Conservation (phyloP, 2,888 invertebrate genomes). For the Clistopyga incitator region DNA sequence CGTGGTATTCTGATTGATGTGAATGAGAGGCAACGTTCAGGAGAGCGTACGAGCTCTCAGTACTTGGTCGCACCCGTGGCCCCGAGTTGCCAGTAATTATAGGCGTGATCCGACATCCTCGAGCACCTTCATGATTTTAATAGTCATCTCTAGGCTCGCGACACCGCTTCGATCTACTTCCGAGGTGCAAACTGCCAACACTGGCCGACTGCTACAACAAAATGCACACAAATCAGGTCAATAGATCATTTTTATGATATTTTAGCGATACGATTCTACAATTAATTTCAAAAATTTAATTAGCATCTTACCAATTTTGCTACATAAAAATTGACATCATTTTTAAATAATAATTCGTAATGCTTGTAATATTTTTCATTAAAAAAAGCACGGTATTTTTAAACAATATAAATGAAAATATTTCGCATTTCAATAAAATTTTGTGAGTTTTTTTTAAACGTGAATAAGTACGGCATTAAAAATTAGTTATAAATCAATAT, state of each 20-base stretch:
- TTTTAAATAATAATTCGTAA: background rate
- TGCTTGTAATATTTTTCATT: background rate
- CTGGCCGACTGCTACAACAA: background rate
- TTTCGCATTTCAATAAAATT: too few relatives aligned
- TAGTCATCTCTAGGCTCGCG: background rate
- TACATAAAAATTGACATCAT: background rate
- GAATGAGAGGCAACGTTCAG: background rate
- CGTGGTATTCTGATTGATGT: background rate
- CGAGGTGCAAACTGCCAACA: background rate
- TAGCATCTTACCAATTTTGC: background rate
- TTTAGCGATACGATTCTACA: background rate
- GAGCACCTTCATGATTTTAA: background rate
- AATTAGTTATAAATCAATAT: background rate
- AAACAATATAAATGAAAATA: too few relatives aligned
- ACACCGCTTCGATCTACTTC: background rate
- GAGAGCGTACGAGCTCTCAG: background rate
- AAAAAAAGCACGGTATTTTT: too few relatives aligned
- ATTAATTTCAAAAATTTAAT: background rate
- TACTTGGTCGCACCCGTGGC: background rate
- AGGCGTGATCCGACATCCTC: background rate
- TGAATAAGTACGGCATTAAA: background rate
- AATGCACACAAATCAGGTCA: background rate
- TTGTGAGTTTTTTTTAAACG: background rate
- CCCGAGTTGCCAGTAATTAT: background rate
- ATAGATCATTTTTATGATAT: background rate